phyloP scores from a whole-genome alignment of 2,113 vertebrate species.

The Gnathonemus echidnorhynchus region DNA sequence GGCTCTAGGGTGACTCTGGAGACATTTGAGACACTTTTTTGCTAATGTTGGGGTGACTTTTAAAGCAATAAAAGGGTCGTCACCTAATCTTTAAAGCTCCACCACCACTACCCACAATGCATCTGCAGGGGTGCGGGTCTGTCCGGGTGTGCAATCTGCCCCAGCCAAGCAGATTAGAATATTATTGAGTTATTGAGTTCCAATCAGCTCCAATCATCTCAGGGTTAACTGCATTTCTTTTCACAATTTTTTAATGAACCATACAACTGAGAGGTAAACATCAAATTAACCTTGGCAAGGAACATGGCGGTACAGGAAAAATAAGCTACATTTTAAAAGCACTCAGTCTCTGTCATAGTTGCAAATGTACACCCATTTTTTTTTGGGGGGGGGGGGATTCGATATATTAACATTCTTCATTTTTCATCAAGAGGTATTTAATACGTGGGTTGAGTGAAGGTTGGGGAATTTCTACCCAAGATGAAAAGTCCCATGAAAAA shows the following conservation, averaged over 20 bases:
- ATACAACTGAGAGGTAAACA: slow-evolving; percentile 64
- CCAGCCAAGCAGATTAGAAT: slow-evolving; percentile 35
- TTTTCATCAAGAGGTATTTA: slow-evolving; percentile 28
- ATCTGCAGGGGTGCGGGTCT: neutral
- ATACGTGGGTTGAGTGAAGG: slow-evolving; percentile 19
- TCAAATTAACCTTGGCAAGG: slow-evolving; percentile 53
- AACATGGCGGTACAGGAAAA: slow-evolving; percentile 36
- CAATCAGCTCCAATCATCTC: slow-evolving; percentile 46
- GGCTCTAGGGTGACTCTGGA: neutral
- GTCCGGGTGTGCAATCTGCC: neutral
- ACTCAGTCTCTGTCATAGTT: slow-evolving; percentile 58
- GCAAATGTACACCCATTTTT: slow-evolving; percentile 48
- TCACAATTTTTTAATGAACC: slow-evolving; percentile 64
- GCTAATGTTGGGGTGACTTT: neutral
- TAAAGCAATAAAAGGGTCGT: neutral
- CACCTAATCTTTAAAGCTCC: neutral
- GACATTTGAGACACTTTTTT: neutral
- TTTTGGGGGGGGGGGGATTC: slow-evolving; percentile 9
- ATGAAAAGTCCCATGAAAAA: slow-evolving; percentile 25
- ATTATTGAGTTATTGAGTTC: slow-evolving; percentile 67
- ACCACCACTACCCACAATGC: neutral
- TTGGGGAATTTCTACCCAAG: slow-evolving; percentile 7
- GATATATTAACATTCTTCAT: slow-evolving; percentile 50
- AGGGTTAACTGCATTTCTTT: slow-evolving; percentile 68
- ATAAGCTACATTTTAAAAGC: slow-evolving; percentile 85